phyloP scores from a whole-genome alignment of 1,140 invertebrate genomes.

The Plectrocnemia conspersa region DNA sequence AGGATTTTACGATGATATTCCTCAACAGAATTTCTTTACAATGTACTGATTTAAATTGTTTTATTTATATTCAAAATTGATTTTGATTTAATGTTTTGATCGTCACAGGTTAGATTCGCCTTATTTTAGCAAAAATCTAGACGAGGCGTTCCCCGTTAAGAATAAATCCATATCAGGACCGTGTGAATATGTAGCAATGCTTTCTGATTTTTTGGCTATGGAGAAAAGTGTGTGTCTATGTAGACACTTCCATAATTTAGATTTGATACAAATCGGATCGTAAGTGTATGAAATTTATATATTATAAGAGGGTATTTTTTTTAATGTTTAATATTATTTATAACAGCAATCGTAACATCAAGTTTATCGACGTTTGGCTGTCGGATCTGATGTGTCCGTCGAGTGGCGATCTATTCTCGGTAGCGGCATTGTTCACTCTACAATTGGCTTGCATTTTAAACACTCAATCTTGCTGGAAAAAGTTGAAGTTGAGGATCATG shows the following conservation, averaged over 20 bases:
- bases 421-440: slow-evolving; percentile 89
- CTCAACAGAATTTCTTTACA: slow-evolving; percentile 70
- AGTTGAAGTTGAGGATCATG: slow-evolving; percentile 76
- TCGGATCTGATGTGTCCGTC: slow-evolving; percentile 80
- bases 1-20: slow-evolving; percentile 80
- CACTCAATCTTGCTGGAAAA: slow-evolving; percentile 83
- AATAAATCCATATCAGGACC: slow-evolving; percentile 35
- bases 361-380: slow-evolving; percentile 96
- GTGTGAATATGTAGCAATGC: slow-evolving; percentile 83
- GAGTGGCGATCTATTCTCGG: slow-evolving; percentile 74
- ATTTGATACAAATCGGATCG: slow-evolving; percentile 68
- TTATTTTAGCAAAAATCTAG: slow-evolving; percentile 26
- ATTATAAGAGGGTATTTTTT: neutral
- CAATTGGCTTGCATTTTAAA: slow-evolving; percentile 95
- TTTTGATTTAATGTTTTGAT: too few species aligned
- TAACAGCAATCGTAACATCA: slow-evolving; percentile 53
- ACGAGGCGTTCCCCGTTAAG: slow-evolving; percentile 26
- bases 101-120: slow-evolving; percentile 32
- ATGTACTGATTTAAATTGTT: slow-evolving; percentile 49
- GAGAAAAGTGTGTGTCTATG: slow-evolving; percentile 94
- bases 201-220: slow-evolving; percentile 82
- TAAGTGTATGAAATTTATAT: slow-evolving; percentile 41
- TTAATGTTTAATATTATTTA: slow-evolving; percentile 1
- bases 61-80: slow-evolving; percentile 7
- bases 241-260: slow-evolving; percentile 81